Evolutionary conservation across 1,140 invertebrate genomes (phyloP), one percentile per base, ranked within the genome.

Genomic region (Conopomorpha cramerella): DNA sequence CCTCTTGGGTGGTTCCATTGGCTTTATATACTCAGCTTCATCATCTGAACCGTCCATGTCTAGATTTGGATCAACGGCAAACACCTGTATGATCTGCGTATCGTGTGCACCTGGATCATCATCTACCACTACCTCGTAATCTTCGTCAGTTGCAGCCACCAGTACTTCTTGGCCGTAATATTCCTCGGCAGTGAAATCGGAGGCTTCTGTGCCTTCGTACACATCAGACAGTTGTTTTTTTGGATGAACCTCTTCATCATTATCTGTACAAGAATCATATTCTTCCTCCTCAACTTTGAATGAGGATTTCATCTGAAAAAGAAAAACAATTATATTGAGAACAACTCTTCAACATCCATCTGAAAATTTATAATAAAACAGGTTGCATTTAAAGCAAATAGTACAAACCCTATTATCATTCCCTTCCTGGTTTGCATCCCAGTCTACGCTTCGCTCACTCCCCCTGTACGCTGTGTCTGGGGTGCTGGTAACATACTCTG

Each of bases 401-500:
- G n/a, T n/a, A n/a, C n/a, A n/a, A n/a, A n/a, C n/a, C n/a, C n/a
- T n/a, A n/a, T n/a, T n/a, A n/a, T n/a, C 19, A 23, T 23, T 10
- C 4, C 19, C 19, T 4, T 23, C 10, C 10, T 10, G 19, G 19
- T 23, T 23, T 4, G 19, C 19, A 4, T 23, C 19, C 19, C 19
- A 23, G 19, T 23, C 10, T 4, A 4, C 19, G 10, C 19, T 6
- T 4, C 4, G 4, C 19, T 23, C 19, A 4, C 10, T 10, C 10
- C 4, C 19, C 4, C 4, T 23, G 10, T 23, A 23, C 19, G 4
- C 19, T 23, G 19, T 23, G 13, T 43, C 33, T n/a, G 50, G 8
- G 41, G 32, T n/a, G n/a, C n/a, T n/a, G n/a, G n/a, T n/a, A n/a
- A n/a, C n/a, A 36, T 74, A 68, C 35, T 74, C 65, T 0, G 70